Base-by-base conservation (phyloP, 2,888 invertebrate species). In the Nomada ferruginata region DNA sequence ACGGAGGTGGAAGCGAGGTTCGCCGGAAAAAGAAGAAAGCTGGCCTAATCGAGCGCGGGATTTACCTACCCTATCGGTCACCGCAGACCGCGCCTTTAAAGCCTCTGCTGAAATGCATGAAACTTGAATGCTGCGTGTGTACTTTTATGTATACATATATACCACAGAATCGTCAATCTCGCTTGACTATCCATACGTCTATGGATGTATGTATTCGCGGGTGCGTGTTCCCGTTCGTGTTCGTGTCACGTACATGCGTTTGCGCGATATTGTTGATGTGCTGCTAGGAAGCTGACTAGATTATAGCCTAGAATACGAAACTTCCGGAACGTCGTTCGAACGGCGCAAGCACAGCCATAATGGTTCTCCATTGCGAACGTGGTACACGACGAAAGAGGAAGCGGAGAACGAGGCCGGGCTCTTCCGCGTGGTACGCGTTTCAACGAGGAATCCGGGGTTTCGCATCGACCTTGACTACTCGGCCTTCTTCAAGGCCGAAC, bases 401-500 rank as follows among this genome's bases (percentile, higher is more conserved):
- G 83, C 74, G 66, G 64, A 73, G 75, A 71, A 71, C 63, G 76
- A 60, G 75, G 50, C 50, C 64, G 47, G 64, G 70, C 61, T 64
- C 60, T 36, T 44, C 47, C 52, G 50, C 65, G 20, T 52, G 42
- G 23, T 42, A 36, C 66, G 15, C n/a, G 60, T 76, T 72, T 86
- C 79, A 66, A 73, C 83, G 86, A 77, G 75, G 79, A 70, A 81
- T 72, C 83, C 83, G 73, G 50, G 59, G 73, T 83, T 87, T 80
- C 88, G 87, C 75, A 88, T 78, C 74, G 86, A 84, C 79, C 74
- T 82, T 86, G 86, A 88, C 86, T 86, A 85, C 84, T 90, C 90
- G 88, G 89, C 96, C 96, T 87, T 85, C 79, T 55, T 96, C 96
- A 95, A 97, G 96, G 96, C 96, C 96, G 96, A 96, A 96, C 87